Conservation (phyloP, 2,113 vertebrate species). For the Acanthisitta chloris region DNA sequence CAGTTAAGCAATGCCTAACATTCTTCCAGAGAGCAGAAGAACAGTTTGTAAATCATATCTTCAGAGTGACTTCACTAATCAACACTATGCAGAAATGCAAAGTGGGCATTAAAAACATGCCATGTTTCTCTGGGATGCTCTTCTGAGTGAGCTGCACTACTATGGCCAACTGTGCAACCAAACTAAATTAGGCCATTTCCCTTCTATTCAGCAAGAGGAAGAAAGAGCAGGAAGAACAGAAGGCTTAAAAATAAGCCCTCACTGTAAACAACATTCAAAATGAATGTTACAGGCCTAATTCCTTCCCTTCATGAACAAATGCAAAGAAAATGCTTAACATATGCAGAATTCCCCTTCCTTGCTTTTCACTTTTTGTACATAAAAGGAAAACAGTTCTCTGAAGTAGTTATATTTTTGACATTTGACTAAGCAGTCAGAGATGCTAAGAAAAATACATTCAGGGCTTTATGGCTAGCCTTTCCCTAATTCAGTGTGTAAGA, state of each 20-base stretch:
- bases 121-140: background rate
- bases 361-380: background rate
- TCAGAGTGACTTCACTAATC: background rate
- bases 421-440: conserved; percentile 16
- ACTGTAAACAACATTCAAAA: background rate
- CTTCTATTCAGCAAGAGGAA: background rate
- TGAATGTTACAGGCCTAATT: background rate
- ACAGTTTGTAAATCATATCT: background rate
- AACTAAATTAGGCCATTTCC: conserved; percentile 17
- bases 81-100: background rate
- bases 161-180: background rate
- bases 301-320: background rate
- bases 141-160: background rate
- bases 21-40: background rate
- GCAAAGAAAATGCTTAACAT: background rate
- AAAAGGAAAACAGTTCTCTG: background rate
- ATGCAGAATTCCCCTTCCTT: background rate
- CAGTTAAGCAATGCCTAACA: background rate
- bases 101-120: background rate
- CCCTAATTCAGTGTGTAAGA: background rate
- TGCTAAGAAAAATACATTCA: background rate
- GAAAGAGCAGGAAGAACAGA: background rate
- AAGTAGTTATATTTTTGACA: conserved; percentile 1
- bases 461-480: background rate
- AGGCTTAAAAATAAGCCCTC: background rate